Base-by-base conservation (phyloP, 2,113 vertebrate genomes). In the Cheilinus undulatus region DNA sequence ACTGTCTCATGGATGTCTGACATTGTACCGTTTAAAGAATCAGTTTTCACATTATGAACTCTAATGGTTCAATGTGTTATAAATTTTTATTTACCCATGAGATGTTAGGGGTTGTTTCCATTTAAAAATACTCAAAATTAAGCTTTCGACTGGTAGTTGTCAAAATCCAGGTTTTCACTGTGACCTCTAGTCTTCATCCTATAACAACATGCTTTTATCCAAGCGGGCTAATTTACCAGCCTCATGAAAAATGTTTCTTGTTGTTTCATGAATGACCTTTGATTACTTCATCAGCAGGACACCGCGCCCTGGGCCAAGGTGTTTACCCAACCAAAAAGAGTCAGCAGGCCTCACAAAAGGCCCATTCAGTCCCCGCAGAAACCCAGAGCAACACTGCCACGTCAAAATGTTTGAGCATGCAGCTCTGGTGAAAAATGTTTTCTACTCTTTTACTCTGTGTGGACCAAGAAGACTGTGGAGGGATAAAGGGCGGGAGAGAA, bases 331-430 rank as follows among this genome's bases (percentile, higher is more conserved):
- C 22, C 66, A 52, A 30, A 52, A 68, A 63, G 60, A 19, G 69
- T 76, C 81, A 67, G 71, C 68, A 80, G 78, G 80, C 62, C 85
- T 46, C 65, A 92, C 91, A 92, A 88, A 90, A 78, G 83, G 43
- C 51, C 76, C 74, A 78, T 92, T 92, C 76, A 92, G 26, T 12
- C 24, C 82, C 42, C 72, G 66, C 72, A 60, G 54, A 67, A 83
- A 46, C 34, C 57, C 38, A 1, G 59, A 48, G 14, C 70, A 9
- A 12, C 36, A 17, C 52, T 83, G 88, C 90, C 89, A 89, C 90
- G 90, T 88, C 86, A 40, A 68, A 56, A 59, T 36, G 50, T 69
- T 54, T 46, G 34, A 23, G 54, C 53, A 46, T 8, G 5, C 45
- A 61, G 52, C 27, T 20, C 40, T 12, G 38, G 30, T 60, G 61